Conservation (phyloP, 2,888 invertebrate genomes). For the Andrena chrysosceles region DNA sequence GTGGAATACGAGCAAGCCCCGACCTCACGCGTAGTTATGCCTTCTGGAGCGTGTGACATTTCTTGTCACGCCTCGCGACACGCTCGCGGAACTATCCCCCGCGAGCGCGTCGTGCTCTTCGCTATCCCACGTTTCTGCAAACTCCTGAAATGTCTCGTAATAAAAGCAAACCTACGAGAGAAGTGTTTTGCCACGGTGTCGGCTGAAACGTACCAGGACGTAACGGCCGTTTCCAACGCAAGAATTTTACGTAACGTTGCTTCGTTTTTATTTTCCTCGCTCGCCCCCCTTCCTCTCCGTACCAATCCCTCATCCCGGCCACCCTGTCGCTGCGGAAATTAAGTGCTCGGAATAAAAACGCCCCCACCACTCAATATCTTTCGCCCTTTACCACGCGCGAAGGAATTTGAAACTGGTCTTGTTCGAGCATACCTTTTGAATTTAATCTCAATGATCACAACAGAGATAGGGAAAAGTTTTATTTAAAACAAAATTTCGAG, state of each 20-base stretch:
- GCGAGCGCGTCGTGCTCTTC: constrained; percentile 56
- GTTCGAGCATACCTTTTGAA: neutral
- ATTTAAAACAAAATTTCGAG: too few species aligned
- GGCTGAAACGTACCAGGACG: constrained; percentile 50
- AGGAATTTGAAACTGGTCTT: neutral
- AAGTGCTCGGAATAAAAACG: constrained; percentile 52
- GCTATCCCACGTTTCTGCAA: constrained; percentile 54
- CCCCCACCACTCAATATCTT: constrained; percentile 13
- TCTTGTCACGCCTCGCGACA: constrained; percentile 80
- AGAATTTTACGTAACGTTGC: constrained; percentile 59
- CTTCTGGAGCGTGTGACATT: constrained; percentile 80
- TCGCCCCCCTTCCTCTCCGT: neutral
- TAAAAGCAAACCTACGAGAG: constrained; percentile 74
- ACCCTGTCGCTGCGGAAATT: constrained; percentile 52
- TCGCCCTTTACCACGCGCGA: neutral
- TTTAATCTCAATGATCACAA: too few species aligned
- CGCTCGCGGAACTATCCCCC: constrained; percentile 67
- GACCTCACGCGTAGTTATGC: constrained; percentile 76
- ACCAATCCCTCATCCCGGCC: neutral
- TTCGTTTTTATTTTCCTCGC: constrained; percentile 47
- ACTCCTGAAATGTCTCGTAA: constrained; percentile 75
- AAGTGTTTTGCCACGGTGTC: constrained; percentile 66
- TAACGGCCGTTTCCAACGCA: constrained; percentile 53
- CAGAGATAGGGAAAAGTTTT: too few species aligned
- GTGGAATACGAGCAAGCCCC: constrained; percentile 69